Evolutionary conservation across 2,888 invertebrate species (phyloP), one percentile per base, ranked within the genome.

Genomic region (Nematopogon swammerdamellus): DNA sequence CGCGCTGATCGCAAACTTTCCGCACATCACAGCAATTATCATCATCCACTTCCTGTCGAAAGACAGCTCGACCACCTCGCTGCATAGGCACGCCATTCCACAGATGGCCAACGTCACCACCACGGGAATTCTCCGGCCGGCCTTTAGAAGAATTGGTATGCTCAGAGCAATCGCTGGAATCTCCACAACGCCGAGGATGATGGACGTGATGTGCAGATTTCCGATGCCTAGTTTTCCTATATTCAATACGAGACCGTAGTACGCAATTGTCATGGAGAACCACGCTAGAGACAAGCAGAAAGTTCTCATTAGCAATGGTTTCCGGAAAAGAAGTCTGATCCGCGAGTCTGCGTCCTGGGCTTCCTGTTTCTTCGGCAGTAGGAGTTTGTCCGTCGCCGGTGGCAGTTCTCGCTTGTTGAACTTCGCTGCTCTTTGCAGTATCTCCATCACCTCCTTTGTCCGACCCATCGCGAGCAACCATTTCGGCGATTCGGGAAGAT

Each of bases 401-500:
- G 89, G 88, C 50, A 88, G 63, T 56, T 83, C 79, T 19, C 80
- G 77, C 46, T 82, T 82, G 65, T 91, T 91, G 57, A 84, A 82
- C 51, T 74, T 81, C 0, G 88, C 85, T 1, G 87, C 89, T 58
- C 80, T 81, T 59, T 85, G 79, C 42, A 90, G 66, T 48, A 90
- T 85, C 25, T 65, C 68, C 62, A 85, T 82, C 1, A 89, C 87
- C 70, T 89, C 86, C 52, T 85, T 82, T n/a, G 84, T 83, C 54
- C 84, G 82, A 19, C 88, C 89, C 79, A 87, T 85, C 42, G 87
- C 86, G 48, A 90, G 67, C 29, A 90, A 68, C 91, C 91, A 91
- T 61, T 89, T 79, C 1, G 91, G 91, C 2, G 90, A 90, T 79
- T 91, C 90, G n/a, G 90, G 89, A 50, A 90, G 69, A 30, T 89